Evolutionary conservation across 2,797 vertebrate genomes (phyloP), one percentile per base, ranked within the genome.

Genomic region (Eulemur coronatus): DNA sequence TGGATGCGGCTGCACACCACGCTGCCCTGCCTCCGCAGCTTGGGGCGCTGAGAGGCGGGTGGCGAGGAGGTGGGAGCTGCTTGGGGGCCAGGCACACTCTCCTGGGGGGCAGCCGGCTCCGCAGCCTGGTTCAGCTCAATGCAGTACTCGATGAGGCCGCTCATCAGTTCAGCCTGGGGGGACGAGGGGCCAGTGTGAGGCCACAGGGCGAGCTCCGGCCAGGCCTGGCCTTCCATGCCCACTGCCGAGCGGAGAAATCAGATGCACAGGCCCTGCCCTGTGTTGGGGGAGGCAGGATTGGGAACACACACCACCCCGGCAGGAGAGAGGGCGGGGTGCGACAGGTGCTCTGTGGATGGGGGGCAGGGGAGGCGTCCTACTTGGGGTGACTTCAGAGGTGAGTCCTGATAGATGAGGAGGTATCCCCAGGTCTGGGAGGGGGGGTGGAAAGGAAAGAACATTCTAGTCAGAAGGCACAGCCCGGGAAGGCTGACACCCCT

Each of bases 141-240:
- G 78, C 99, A 99, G 98, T 99, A 99, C 98, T 99, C 99, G 3
- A 99, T 99, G 95, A 99, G 99, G 73, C 99, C 98, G 12, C 99
- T 99, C 99, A 99, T 99, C 46, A 99, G 98, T 98, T 99, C 99
- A 0, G 99, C 99, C 99, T 99, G 97, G 3, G 59, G 75, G 55
- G 22, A 48, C 67, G 28, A 85, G 30, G 33, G 50, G 57, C 63
- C 5, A 1, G 55, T 0, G 0, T 70, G 30, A 94, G 84, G 14
- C 63, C 24, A 8, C 70, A 75, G 72, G 72, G 43, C 41, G 4
- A 48, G 41, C 41, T 13, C 26, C 7, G 15, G 28, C 38, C 41
- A 14, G 33, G 9, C 57, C 8, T 24, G 0, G 20, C 20, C 38
- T n/a, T 20, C 46, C 9, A 0, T 0, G 28, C 38, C 26, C 33